phyloP scores from a whole-genome alignment of 2,113 vertebrate genomes.

The Pycnonotus jocosus region DNA sequence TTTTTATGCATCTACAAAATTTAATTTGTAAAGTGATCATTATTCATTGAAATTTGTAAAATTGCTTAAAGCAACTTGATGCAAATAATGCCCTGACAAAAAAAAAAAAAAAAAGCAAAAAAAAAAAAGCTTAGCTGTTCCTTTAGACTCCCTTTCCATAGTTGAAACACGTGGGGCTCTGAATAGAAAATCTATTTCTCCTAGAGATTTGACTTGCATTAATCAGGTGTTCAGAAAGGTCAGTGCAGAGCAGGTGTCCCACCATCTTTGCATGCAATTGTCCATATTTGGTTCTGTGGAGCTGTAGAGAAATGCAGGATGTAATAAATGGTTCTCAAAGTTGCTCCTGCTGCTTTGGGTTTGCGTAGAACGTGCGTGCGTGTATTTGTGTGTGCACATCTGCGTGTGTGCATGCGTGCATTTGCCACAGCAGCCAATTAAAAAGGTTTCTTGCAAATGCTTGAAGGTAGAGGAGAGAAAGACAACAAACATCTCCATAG shows the following conservation, averaged over 20 bases:
- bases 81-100: not conserved
- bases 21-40: slow-evolving; percentile 55
- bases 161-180: not conserved
- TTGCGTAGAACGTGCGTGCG: not conserved
- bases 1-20: slow-evolving; percentile 40
- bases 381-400: not conserved
- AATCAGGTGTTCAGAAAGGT: not conserved
- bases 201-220: not conserved
- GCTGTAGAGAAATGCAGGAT: not conserved
- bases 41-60: slow-evolving; percentile 22
- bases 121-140: not conserved
- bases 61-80: slow-evolving; percentile 36
- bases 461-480: not conserved
- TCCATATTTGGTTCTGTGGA: not conserved
- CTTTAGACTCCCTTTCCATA: not conserved
- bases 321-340: not conserved
- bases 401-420: accelerated
- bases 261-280: not conserved
- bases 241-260: not conserved
- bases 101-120: not conserved
- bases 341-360: not conserved
- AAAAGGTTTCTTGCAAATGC: not conserved
- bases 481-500: not conserved
- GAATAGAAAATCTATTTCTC: not conserved
- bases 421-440: not conserved